phyloP scores from a whole-genome alignment of 2,888 invertebrate species.

The Campoletis raptor region DNA sequence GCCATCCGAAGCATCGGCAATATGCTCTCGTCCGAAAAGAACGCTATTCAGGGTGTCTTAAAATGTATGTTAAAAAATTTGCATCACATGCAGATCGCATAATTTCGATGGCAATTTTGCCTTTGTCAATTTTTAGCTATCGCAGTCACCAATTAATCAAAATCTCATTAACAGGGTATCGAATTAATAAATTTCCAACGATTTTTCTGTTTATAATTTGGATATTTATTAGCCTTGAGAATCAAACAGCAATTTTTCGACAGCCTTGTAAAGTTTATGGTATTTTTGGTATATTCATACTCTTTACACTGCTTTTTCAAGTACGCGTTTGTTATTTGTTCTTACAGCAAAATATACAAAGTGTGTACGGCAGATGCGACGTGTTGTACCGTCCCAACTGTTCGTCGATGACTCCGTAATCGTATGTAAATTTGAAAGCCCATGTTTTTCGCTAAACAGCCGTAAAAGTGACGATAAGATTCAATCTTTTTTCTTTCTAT shows the following conservation, averaged over 20 bases:
- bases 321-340: constrained; percentile 40
- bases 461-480: not conserved
- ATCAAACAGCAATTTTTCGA: not conserved
- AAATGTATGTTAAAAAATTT: not conserved
- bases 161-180: not conserved
- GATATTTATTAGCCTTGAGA: not conserved
- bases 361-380: constrained; percentile 59
- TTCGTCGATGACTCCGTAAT: constrained; percentile 47
- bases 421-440: constrained; percentile 59
- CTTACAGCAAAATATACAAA: constrained; percentile 20
- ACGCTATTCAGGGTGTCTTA: not conserved
- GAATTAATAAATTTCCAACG: not conserved
- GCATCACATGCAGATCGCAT: not conserved
- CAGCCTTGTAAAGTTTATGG: not conserved
- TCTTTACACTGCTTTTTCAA: not conserved
- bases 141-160: not conserved
- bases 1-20: constrained; percentile 57
- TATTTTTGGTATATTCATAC: not conserved
- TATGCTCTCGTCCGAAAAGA: constrained; percentile 39
- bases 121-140: not conserved
- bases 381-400: constrained; percentile 33
- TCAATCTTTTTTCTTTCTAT: not conserved
- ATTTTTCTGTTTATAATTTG: not conserved
- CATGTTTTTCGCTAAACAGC: constrained; percentile 26
- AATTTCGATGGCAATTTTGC: not conserved